These are phyloP conservation scores for Dysidea cf. avara DNA, from an alignment of 37 sponge, comb jelly and placozoan species.

Conservation along the genomic window DNA sequence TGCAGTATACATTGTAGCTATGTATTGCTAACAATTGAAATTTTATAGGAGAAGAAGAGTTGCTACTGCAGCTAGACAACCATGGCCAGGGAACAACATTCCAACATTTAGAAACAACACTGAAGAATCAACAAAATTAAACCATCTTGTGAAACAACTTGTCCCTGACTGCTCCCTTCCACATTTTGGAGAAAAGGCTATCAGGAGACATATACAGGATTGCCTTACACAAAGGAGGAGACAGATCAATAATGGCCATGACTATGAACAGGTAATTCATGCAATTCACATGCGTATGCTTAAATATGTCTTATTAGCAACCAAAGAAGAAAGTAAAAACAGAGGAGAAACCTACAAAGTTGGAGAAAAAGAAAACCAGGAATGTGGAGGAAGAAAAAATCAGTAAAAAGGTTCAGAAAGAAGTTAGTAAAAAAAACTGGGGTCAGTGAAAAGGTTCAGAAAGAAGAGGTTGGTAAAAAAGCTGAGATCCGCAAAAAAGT, in stretches of 20 bases:
- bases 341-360: too few species aligned
- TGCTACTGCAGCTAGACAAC: constrained; percentile 1
- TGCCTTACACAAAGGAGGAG: constrained; percentile 11
- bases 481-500: too few species aligned
- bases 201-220: constrained; percentile 2
- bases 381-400: too few species aligned
- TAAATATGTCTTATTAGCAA: too few species aligned
- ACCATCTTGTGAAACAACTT: constrained; percentile 1
- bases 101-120: not conserved
- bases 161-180: constrained; percentile 1
- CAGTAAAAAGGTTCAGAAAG: too few species aligned
- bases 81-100: constrained; percentile 3
- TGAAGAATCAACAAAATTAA: constrained; percentile 1
- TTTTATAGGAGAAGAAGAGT: constrained; percentile 4
- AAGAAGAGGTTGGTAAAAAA: too few species aligned
- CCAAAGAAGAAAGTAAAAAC: too few species aligned
- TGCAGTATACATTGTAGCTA: too few species aligned
- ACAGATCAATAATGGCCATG: constrained; percentile 12
- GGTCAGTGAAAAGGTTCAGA: too few species aligned
- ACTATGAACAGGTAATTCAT: not conserved
- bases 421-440: too few species aligned
- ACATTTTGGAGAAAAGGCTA: constrained; percentile 12
- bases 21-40: constrained; percentile 4
- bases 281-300: too few species aligned
- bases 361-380: too few species aligned